Evolutionary conservation across 2,888 invertebrate genomes (phyloP), one percentile per base, ranked within the genome.

Genomic region (Drosophila borealis): DNA sequence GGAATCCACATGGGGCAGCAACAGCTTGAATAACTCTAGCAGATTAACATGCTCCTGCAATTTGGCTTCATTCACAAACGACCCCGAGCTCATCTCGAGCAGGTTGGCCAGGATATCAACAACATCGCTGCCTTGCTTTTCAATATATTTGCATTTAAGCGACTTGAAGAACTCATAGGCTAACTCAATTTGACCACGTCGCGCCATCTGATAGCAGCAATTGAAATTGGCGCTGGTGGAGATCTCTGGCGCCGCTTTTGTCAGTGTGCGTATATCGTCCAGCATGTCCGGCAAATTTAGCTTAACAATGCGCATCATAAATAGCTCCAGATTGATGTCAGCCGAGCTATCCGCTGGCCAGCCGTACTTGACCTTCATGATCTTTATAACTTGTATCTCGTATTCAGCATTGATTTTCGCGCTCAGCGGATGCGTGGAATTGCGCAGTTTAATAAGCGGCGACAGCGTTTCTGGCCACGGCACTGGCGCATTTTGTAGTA

Each of bases 321-420:
- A 90, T 8, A 92, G 77, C 73, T 90, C 90, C 48, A 92, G 81
- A 68, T 91, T 90, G 17, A 88, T 84, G 49, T 91, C 89, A 0
- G 80, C 73, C 5, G 86, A 78, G 25, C 83, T 81, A 60, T 92
- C 90, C 0, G 89, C 88, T 2, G 91, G 89, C 92, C 93, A 93
- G 34, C 90, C 91, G 61, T 93, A 93, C 76, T 93, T 92, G 1
- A 87, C 87, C 78, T 92, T 92, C 88, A 93, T 91, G 14, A 92
- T 91, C 81, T 92, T 92, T 8, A 93, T 91, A 9, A 89, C 89
- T 81, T 93, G 92, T 36, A 91, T 87, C 66, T 92, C 92, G 61
- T 91, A 91, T 75, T 92, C 91, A 1, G 88, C 89, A 54, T 87
- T 89, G 36, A 93, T 92, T 70, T 91, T 91, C 1, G 82, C 64